Percentiles rank a stretch among this genome's conserved stretches.
phyloP scores from a whole-genome alignment of 2,797 vertebrate genomes.

The Margarornis squamiger region DNA sequence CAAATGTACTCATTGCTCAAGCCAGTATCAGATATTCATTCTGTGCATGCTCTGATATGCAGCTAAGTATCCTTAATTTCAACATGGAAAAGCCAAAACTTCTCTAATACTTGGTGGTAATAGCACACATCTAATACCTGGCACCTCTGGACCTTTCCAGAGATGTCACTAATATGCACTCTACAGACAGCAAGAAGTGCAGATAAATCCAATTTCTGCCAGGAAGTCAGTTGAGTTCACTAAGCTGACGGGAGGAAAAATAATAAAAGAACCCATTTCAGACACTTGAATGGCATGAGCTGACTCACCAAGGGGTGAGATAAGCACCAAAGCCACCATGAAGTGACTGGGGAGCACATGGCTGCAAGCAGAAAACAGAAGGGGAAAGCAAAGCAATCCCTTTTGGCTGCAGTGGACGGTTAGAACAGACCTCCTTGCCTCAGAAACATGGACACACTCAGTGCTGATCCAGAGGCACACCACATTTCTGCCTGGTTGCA shows the following conservation, averaged over 20 bases:
- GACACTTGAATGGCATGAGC: neutral
- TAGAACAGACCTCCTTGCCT: neutral
- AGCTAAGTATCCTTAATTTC: neutral
- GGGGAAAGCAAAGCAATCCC: neutral
- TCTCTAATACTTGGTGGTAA: neutral
- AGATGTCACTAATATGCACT: neutral
- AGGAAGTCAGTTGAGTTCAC: neutral
- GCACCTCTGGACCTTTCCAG: neutral
- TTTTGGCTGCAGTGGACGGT: neutral
- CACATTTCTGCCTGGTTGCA: neutral
- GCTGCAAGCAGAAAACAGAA: neutral
- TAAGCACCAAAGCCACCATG: neutral
- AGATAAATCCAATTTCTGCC: neutral
- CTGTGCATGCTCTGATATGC: neutral
- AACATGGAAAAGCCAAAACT: neutral
- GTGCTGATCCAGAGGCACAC: accelerated
- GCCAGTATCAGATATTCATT: neutral
- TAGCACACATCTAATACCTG: neutral
- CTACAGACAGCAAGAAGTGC: neutral
- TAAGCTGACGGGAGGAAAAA: neutral
- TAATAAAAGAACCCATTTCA: neutral
- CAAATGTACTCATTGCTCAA: neutral
- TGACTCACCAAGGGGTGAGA: neutral
- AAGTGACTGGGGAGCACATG: neutral
- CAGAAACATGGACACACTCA: neutral